A percentile compares a stretch with the other conserved stretches of the same genome.
phyloP scores from a whole-genome alignment of 1,140 invertebrate genomes.

The Lutraria rhynchaena region DNA sequence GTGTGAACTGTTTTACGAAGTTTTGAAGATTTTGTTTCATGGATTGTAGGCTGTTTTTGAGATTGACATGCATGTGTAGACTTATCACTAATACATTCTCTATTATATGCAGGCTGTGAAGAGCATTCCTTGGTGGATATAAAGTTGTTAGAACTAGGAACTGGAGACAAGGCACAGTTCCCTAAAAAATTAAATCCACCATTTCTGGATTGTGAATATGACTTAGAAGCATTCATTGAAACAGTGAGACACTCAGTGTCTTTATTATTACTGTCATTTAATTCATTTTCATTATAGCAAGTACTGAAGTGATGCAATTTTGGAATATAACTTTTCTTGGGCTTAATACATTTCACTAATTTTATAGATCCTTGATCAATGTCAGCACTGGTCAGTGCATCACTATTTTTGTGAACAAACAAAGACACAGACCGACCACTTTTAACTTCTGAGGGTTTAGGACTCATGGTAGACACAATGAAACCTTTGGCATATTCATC shows the following conservation, averaged over 20 bases:
- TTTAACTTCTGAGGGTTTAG: neutral
- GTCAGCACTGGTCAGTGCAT: neutral
- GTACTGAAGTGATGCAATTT: constrained; percentile 1
- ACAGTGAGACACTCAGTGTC: neutral
- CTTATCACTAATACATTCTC: too few relatives aligned
- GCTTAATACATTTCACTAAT: constrained; percentile 18
- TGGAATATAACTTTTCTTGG: constrained; percentile 16
- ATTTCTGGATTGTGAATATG: too few relatives aligned
- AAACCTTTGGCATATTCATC: neutral
- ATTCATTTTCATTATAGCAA: neutral
- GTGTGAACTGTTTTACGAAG: neutral
- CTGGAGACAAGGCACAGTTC: too few relatives aligned
- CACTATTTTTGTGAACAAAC: constrained; percentile 2
- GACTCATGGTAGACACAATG: neutral
- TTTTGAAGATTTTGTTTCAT: constrained; percentile 21
- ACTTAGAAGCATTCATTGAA: neutral
- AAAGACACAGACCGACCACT: neutral
- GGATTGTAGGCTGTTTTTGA: neutral
- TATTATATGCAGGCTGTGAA: too few relatives aligned
- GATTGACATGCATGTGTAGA: too few relatives aligned
- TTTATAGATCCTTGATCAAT: constrained; percentile 15
- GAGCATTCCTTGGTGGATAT: too few relatives aligned
- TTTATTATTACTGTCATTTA: neutral
- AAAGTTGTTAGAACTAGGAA: too few relatives aligned
- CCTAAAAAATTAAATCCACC: too few relatives aligned